Conservation (phyloP, 1,140 invertebrate species). For the Dinothrombium tinctorium region DNA sequence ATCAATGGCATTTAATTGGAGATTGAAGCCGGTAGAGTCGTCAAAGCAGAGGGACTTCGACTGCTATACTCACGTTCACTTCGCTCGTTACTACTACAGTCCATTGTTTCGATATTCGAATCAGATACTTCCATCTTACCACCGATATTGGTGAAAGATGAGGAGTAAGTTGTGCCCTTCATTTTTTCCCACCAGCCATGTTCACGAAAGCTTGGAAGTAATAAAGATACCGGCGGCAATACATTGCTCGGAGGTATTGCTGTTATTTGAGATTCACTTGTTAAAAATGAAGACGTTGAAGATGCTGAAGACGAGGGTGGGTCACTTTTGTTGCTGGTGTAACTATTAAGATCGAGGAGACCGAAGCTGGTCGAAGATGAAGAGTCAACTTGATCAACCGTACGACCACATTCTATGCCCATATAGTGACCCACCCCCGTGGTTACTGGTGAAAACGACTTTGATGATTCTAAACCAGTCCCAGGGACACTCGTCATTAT, state of each 20-base stretch:
- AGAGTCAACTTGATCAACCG: slow-evolving; percentile 4
- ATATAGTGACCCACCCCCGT: slow-evolving; percentile 8
- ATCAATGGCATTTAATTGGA: too few species aligned
- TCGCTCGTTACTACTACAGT: slow-evolving; percentile 1
- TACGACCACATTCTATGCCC: slow-evolving; percentile 16
- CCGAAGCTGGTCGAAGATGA: background rate
- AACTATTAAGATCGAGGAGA: background rate
- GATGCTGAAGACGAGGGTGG: background rate
- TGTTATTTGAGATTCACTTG: background rate
- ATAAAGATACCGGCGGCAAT: slow-evolving; percentile 10
- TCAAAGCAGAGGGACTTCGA: background rate
- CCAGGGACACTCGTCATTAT: slow-evolving; percentile 4
- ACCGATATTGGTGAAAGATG: background rate
- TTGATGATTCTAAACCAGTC: too few species aligned
- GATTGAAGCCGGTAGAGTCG: background rate
- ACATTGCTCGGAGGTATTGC: too few species aligned
- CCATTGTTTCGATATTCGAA: background rate
- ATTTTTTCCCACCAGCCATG: slow-evolving; percentile 6
- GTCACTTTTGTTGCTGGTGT: slow-evolving; percentile 5
- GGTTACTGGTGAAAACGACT: too few species aligned
- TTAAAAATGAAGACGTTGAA: slow-evolving; percentile 1
- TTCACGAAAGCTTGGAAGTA: slow-evolving; percentile 9
- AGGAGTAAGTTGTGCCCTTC: background rate
- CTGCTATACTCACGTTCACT: slow-evolving; percentile 2
- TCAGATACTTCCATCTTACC: background rate